Evolutionary conservation across 2,797 vertebrate genomes (phyloP).

Genomic region (Sylvia borin): DNA sequence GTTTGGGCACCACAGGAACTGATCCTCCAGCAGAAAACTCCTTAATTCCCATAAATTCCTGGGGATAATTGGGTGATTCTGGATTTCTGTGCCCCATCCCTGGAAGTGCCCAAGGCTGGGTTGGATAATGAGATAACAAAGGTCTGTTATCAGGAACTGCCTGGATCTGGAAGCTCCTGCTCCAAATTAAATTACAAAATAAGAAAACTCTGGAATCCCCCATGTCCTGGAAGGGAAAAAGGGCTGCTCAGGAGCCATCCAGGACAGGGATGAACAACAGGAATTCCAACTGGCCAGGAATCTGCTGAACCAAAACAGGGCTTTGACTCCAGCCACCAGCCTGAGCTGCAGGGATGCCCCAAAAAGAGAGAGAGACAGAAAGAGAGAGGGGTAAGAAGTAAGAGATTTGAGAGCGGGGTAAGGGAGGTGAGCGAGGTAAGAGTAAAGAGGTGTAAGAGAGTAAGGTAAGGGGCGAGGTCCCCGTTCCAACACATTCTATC

Average conservation of each 20-base stretch:
- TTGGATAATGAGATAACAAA: neutral
- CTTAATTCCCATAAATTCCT: neutral
- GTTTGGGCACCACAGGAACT: fast-evolving
- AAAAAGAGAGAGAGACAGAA: too few relatives aligned
- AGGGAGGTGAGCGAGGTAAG: too few relatives aligned
- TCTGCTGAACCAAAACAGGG: neutral
- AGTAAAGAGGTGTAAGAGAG: too few relatives aligned
- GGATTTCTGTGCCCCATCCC: neutral
- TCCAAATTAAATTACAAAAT: neutral
- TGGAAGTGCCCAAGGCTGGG: neutral
- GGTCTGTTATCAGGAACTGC: neutral
- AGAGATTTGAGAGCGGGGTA: too few relatives aligned
- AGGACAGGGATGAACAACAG: neutral
- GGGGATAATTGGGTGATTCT: neutral
- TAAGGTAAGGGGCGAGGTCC: too few relatives aligned
- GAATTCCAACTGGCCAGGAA: fast-evolving
- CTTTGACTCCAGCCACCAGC: too few relatives aligned
- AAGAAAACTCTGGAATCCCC: neutral
- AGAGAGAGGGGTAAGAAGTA: too few relatives aligned
- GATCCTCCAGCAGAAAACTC: neutral
- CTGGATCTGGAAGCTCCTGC: neutral
- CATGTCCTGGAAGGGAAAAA: neutral
- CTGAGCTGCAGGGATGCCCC: too few relatives aligned
- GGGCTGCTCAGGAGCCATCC: neutral
- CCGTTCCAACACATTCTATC: too few relatives aligned